A percentile compares a stretch with the other conserved stretches of the same genome.
Evolutionary conservation across 2,797 vertebrate genomes (phyloP).

Genomic region (Amazona finschi): DNA sequence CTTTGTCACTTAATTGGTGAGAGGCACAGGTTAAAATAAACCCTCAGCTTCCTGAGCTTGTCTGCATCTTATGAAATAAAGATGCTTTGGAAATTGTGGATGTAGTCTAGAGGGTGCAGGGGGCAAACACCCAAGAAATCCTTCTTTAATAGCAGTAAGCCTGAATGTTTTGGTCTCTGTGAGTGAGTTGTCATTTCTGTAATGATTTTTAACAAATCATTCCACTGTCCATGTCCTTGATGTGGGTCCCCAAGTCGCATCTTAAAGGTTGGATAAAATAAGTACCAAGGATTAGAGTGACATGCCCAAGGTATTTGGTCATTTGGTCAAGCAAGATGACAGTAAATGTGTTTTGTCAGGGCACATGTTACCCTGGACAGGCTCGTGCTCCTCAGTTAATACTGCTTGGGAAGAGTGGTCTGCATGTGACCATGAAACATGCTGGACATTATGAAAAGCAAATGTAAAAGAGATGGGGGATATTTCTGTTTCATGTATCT

Average conservation of each 20-base stretch:
- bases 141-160: background rate
- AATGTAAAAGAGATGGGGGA: background rate
- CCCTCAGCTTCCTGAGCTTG: background rate
- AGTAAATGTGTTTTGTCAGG: background rate
- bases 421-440: background rate
- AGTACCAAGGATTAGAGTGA: background rate
- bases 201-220: background rate
- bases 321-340: background rate
- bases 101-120: background rate
- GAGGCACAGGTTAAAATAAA: background rate
- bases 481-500: background rate
- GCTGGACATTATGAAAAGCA: background rate
- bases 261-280: background rate
- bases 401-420: background rate
- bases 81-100: background rate
- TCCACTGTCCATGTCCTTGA: background rate
- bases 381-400: background rate
- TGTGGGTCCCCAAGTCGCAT: background rate
- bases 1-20: background rate
- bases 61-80: background rate
- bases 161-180: background rate
- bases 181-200: background rate
- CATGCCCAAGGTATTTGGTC: background rate
- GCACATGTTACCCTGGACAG: background rate
- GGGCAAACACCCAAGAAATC: background rate